Base-by-base conservation (phyloP, 2,888 invertebrate genomes). In the Amphipoea oculea region DNA sequence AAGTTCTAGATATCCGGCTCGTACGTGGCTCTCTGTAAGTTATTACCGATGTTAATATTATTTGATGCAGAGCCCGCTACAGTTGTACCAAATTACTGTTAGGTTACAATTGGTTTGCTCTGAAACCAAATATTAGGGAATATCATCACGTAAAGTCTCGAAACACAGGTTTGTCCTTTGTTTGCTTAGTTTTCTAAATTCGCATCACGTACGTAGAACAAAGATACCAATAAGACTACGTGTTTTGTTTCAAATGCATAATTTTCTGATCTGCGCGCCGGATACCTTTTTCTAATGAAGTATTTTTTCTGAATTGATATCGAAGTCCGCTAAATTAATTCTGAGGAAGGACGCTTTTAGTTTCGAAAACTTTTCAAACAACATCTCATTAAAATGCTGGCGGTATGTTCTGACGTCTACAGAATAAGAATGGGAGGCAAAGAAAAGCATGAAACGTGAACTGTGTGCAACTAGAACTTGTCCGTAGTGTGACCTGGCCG, bases 141-240 rank as follows among this genome's bases (percentile, higher is more conserved):
- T 91, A 90, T 87, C 81, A 88, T 93, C 93, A 94, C 95, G 94
- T 94, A 90, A 84, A 86, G 84, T 87, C 87, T 89, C 89, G 86
- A 88, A 89, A 90, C 89, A 89, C 90, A 92, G 91, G 92, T 91
- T 92, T 92, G 92, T 92, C 89, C 90, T 90, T 90, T 90, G 89
- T 92, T 91, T 91, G 84, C 85, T 88, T 81, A 76, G 79, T 78
- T 78, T 78, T 79, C 84, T 81, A 88, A 85, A 94, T 94, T 94
- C 94, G 11, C 67, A 88, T 92, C 95, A 94, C 94, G 95, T 94
- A 88, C 85, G 63, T 82, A 76, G 86, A 90, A 90, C 90, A 89
- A 88, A 90, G 92, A 92, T 93, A 92, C 92, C 92, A 91, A 93
- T 92, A 92, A 90, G 90, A 89, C 86, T 89, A 92, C 93, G 93